Percentiles rank a stretch among this genome's conserved stretches.
phyloP scores from a whole-genome alignment of 2,888 invertebrate genomes.

The Eumacrocentrus americanus region DNA sequence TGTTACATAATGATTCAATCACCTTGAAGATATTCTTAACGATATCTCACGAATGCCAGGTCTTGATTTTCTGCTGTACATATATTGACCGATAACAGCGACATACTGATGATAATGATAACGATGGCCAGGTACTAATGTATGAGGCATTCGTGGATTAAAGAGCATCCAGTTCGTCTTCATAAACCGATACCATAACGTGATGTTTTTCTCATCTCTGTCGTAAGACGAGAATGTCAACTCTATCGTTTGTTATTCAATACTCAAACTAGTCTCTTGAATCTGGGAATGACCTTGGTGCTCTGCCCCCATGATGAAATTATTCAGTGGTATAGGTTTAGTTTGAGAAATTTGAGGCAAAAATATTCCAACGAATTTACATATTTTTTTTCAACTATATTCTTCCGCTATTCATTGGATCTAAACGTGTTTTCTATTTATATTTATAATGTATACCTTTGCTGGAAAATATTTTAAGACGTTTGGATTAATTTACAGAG shows the following conservation, averaged over 20 bases:
- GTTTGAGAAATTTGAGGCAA: not conserved
- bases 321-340: not conserved
- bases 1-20: too few relatives aligned
- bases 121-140: too few relatives aligned
- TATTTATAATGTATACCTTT: not conserved
- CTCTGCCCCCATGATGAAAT: too few relatives aligned
- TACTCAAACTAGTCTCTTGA: not conserved
- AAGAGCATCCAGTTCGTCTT: not conserved
- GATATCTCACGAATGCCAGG: too few relatives aligned
- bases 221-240: not conserved
- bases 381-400: not conserved
- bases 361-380: not conserved
- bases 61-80: not conserved
- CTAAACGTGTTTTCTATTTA: not conserved
- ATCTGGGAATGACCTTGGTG: too few relatives aligned
- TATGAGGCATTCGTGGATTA: too few relatives aligned
- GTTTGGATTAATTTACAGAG: conserved; percentile 28
- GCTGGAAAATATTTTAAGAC: too few relatives aligned
- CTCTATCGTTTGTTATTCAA: not conserved
- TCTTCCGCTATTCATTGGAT: too few relatives aligned
- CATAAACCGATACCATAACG: not conserved
- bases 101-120: too few relatives aligned
- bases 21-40: too few relatives aligned
- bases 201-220: not conserved
- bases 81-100: not conserved